Evolutionary conservation across 1,140 invertebrate species (phyloP), one percentile per base, ranked within the genome.

Genomic region (Papilio xuthus): DNA sequence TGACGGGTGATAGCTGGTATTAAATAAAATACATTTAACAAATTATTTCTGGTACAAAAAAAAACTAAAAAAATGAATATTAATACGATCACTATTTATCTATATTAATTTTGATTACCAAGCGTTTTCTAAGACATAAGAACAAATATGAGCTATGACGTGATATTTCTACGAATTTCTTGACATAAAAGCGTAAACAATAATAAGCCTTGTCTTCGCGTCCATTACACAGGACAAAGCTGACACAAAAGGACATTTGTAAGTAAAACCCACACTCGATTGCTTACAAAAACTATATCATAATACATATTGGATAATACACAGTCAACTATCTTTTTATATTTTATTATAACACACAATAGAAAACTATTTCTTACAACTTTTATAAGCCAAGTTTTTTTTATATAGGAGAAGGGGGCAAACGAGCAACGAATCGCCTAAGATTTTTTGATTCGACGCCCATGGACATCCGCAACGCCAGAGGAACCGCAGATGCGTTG

Each of bases 181-280:
- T 67, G 60, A 67, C 26, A 67, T 10, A 67, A 60, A 67, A 67
- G 60, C 60, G 60, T 67, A 67, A 67, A 67, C 60, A 67, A 67
- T 67, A 32, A 67, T 67, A 67, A 67, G 56, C 56, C 20, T 12
- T 67, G 26, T 67, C 60, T 28, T 67, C 6, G 26, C 26, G 26
- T 67, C 60, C 60, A 67, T 67, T 67, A 67, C 13, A 26, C 60
- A 7, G 60, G 60, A 67, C 60, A 67, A 67, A 28, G 26, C 60
- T 28, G 26, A 12, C 12, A 67, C 60, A 67, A 67, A 67, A 32
- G 26, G 60, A 63, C 60, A 63, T 63, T 63, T 63, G 60, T 63
- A 63, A 63, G 10, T 63, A 63, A 63, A 13, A 63, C 60, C 26
- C 23, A 28, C 60, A 67, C 60, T 67, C 15, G 60, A 67, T 67